phyloP scores from a whole-genome alignment of 2,888 invertebrate species.

The Drosophila setosimentum region DNA sequence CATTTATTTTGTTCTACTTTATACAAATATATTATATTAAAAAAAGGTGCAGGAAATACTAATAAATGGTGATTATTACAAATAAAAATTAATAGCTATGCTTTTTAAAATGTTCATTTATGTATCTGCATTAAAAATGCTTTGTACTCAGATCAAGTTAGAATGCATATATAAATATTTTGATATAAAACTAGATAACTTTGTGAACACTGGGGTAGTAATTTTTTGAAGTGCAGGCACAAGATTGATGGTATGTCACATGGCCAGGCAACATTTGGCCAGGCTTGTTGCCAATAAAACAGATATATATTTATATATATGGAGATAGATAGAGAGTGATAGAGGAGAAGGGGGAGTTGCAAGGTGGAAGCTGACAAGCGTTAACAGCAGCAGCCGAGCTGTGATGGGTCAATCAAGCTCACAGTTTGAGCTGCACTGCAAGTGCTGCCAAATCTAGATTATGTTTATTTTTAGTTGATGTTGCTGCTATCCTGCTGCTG shows the following conservation, averaged over 20 bases:
- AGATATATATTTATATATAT: too few relatives aligned
- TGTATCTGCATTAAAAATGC: too few relatives aligned
- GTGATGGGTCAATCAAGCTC: slow-evolving; percentile 71
- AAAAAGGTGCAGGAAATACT: not conserved
- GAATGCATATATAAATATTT: not conserved
- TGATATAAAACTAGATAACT: not conserved
- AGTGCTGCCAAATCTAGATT: slow-evolving; percentile 66
- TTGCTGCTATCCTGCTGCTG: slow-evolving; percentile 19
- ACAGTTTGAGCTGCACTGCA: slow-evolving; percentile 64
- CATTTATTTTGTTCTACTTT: too few relatives aligned
- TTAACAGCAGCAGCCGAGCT: slow-evolving; percentile 69
- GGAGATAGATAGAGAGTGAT: slow-evolving; percentile 29
- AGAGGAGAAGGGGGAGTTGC: not conserved
- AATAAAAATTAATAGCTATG: not conserved
- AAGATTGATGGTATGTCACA: slow-evolving; percentile 78
- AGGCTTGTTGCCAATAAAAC: slow-evolving; percentile 34
- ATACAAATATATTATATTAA: not conserved
- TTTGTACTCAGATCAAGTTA: not conserved
- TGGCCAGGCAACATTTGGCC: slow-evolving; percentile 58
- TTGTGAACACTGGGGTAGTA: not conserved
- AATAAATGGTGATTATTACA: not conserved
- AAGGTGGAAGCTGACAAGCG: slow-evolving; percentile 74
- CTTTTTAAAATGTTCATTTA: not conserved
- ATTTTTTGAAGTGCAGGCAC: slow-evolving; percentile 30
- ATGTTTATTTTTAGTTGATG: slow-evolving; percentile 70